Percentiles rank a stretch among this genome's conserved stretches.
Conservation (phyloP, 2,888 invertebrate species). For the Lucinisca nassula region DNA sequence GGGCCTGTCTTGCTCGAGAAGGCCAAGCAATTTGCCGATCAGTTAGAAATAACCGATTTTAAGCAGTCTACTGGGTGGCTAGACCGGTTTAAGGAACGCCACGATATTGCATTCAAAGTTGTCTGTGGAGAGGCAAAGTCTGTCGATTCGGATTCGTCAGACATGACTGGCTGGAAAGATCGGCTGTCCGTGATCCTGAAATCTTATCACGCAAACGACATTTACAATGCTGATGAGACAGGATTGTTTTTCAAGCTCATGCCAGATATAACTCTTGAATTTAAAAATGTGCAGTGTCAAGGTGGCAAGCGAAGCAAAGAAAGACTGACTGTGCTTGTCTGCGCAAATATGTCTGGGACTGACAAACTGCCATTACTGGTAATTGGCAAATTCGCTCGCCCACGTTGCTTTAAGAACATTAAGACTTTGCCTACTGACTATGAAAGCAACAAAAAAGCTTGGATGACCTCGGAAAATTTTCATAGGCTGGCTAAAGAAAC, state of each 20-base stretch:
- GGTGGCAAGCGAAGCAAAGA: conserved; percentile 70
- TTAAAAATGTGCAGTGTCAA: conserved; percentile 58
- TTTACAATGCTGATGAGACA: conserved; percentile 71
- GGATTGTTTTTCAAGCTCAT: conserved; percentile 64
- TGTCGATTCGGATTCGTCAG: not conserved
- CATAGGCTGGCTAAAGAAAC: conserved; percentile 63
- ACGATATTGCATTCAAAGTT: conserved; percentile 1
- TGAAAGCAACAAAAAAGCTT: no score
- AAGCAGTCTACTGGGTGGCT: conserved; percentile 16
- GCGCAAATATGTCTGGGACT: conserved; percentile 63
- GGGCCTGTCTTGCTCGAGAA: conserved; percentile 54
- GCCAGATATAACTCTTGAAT: conserved; percentile 57
- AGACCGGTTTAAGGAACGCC: conserved; percentile 14
- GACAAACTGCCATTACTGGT: conserved; percentile 63
- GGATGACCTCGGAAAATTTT: conserved; percentile 69
- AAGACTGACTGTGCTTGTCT: conserved; percentile 56
- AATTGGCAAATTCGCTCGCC: conserved; percentile 60
- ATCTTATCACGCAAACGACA: conserved; percentile 51
- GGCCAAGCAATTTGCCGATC: not conserved
- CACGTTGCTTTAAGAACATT: conserved; percentile 69
- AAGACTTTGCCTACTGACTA: no score
- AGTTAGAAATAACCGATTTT: not conserved
- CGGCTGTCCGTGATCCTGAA: conserved; percentile 18
- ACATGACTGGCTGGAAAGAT: not conserved
- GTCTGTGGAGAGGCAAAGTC: not conserved